Evolutionary conservation across 2,113 vertebrate genomes (phyloP).

Genomic region (Anguilla japonica): DNA sequence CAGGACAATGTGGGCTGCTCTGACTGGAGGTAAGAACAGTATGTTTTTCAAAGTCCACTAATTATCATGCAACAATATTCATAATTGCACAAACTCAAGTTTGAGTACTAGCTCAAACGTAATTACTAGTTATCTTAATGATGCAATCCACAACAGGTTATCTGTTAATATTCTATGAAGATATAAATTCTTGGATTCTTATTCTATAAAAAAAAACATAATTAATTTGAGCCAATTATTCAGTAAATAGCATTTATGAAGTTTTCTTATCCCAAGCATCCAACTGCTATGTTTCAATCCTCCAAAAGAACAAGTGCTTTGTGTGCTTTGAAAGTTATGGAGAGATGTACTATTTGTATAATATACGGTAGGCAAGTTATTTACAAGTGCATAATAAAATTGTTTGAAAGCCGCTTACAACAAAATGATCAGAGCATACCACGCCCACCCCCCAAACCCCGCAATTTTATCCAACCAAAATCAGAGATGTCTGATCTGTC

Average conservation of each 20-base stretch:
- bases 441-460: not conserved
- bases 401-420: no score
- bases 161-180: no score
- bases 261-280: no score
- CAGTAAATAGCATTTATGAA: no score
- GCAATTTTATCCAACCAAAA: not conserved
- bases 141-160: not conserved
- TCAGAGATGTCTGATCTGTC: not conserved
- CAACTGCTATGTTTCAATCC: no score
- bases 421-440: not conserved
- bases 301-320: no score
- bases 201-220: no score
- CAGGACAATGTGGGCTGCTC: not conserved
- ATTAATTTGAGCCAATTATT: no score
- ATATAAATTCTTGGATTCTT: no score
- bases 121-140: not conserved
- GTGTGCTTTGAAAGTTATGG: not conserved
- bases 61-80: not conserved
- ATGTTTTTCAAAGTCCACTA: not conserved
- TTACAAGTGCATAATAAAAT: no score
- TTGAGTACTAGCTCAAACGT: no score
- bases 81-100: not conserved
- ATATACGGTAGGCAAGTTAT: no score
- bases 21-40: not conserved
- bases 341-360: not conserved